phyloP scores from a whole-genome alignment of 2,888 invertebrate genomes.

The Camponotus fellah region DNA sequence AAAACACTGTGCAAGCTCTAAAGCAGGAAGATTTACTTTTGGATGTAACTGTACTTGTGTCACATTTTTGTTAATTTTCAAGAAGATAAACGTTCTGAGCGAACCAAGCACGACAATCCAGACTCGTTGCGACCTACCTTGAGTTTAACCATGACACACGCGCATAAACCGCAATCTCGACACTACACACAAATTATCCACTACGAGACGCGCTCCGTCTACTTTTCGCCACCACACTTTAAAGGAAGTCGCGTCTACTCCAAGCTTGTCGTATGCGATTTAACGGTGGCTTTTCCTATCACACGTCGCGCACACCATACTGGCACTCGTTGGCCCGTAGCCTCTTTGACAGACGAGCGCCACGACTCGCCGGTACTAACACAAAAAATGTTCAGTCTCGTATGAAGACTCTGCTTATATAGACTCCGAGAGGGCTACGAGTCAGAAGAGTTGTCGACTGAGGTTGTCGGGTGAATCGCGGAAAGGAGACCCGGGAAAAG shows the following conservation, averaged over 20 bases:
- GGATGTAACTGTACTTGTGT: background rate
- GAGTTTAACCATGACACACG: slow-evolving; percentile 81
- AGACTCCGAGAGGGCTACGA: slow-evolving; percentile 81
- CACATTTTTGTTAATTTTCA: slow-evolving; percentile 8
- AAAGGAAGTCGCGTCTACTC: slow-evolving; percentile 32
- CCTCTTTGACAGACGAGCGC: slow-evolving; percentile 61
- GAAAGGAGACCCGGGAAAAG: slow-evolving; percentile 71
- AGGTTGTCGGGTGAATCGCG: slow-evolving; percentile 78
- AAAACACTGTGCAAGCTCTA: background rate
- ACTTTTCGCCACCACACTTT: slow-evolving; percentile 66
- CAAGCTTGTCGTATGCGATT: slow-evolving; percentile 23
- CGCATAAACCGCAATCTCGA: slow-evolving; percentile 64
- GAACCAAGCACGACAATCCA: slow-evolving; percentile 10
- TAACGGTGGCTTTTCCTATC: slow-evolving; percentile 62
- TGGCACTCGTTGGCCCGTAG: slow-evolving; percentile 63
- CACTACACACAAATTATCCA: slow-evolving; percentile 74
- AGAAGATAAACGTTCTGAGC: background rate
- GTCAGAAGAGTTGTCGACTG: slow-evolving; percentile 63
- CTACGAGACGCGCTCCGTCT: slow-evolving; percentile 27
- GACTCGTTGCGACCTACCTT: slow-evolving; percentile 79
- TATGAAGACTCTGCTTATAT: slow-evolving; percentile 82
- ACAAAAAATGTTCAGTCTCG: slow-evolving; percentile 83
- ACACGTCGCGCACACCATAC: slow-evolving; percentile 77
- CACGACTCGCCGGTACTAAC: slow-evolving; percentile 69
- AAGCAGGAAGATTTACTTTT: background rate